Conservation (phyloP, 2,113 vertebrate species). For the Pachyramphus minor region DNA sequence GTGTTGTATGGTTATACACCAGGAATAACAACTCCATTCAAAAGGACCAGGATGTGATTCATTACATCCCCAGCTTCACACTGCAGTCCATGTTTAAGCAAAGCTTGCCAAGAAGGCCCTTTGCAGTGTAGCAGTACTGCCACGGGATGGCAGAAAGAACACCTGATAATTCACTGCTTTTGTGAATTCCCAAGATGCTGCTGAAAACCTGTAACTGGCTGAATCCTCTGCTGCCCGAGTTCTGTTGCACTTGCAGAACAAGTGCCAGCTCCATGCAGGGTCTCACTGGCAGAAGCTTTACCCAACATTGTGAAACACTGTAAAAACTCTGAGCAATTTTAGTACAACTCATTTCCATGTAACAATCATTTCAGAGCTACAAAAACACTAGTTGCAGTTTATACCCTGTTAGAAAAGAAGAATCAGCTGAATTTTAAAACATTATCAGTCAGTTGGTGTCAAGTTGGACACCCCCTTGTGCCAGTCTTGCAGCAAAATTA, state of each 20-base stretch:
- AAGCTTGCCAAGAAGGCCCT: background rate
- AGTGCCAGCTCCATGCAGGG: background rate
- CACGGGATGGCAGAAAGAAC: constrained; percentile 70
- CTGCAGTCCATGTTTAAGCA: fast-evolving
- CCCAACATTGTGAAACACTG: background rate
- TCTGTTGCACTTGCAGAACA: background rate
- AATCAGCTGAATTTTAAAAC: background rate
- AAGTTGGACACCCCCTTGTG: background rate
- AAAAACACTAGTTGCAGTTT: background rate
- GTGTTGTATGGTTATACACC: background rate
- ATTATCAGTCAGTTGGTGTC: background rate
- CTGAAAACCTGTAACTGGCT: background rate
- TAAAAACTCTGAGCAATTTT: background rate
- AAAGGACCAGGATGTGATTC: background rate
- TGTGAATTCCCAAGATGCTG: constrained; percentile 3
- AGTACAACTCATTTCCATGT: background rate
- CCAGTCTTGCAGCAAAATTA: background rate
- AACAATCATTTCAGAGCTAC: background rate
- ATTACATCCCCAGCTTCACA: background rate
- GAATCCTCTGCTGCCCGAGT: background rate
- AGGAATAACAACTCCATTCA: background rate
- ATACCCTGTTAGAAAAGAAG: background rate
- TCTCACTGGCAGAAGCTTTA: background rate
- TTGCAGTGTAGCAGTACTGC: constrained; percentile 24
- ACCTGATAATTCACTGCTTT: background rate